Base-by-base conservation (phyloP, 2,113 vertebrate genomes). In the Indicator maculatus region DNA sequence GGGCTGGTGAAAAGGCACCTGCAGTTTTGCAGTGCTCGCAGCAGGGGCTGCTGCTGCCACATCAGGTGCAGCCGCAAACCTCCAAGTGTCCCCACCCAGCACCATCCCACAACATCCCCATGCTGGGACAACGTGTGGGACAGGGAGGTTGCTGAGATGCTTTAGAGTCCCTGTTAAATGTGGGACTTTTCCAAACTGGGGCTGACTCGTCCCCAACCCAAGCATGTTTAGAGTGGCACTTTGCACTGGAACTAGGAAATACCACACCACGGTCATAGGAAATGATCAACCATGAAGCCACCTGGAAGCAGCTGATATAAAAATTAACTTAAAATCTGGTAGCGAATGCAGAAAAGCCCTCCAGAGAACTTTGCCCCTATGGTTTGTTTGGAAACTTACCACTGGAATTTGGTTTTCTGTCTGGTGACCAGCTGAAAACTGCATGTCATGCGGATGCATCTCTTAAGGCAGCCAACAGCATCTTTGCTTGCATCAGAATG, bases 31-130 rank as follows among this genome's bases (percentile, higher is more conserved):
- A 58, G 67, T 5, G 36, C 93, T 83, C 45, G 72, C 95, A 95
- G 89, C 87, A 95, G 96, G 78, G 95, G 96, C 81, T 95, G 96
- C 94, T 96, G 83, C 77, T 81, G 93, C 83, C 70, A 20, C 90
- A 9, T 4, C 30, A 50, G 82, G 14, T 19, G 66, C 18, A 2
- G 21, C 3, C 5, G 39, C 74, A 19, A 27, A 6, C 21, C 20
- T 17, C 28, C 28, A 0, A 30, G 38, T 1, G 11, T 14, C 11
- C 72, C 73, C 50, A 3, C 1, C 11, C 26, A 8, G 45, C 4
- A 4, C 74, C 78, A 15, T 44, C 65, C 85, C 88, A 23, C 9
- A 10, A 86, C 75, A 75, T 21, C 17, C 19, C 52, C 80, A 4
- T 7, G 6, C 67, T 21, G 86, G 59, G 76, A 55, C 20, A 23